Conservation (phyloP, 1,140 invertebrate genomes). For the Heliconius eleuchia region DNA sequence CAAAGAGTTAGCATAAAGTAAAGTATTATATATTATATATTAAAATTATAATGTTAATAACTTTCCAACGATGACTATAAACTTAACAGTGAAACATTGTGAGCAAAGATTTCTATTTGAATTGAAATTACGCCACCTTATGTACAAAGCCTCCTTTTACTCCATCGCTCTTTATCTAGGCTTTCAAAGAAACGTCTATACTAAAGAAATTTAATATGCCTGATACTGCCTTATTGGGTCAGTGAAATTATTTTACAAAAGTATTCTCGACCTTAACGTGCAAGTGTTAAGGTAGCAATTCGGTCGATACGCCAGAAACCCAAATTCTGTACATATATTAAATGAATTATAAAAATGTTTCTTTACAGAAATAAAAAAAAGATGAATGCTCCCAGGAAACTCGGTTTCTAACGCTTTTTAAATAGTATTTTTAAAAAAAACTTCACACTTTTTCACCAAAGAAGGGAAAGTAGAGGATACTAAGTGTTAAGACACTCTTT, state of each 20-base stretch:
- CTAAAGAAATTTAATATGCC: conserved; percentile 42
- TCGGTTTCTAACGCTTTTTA: no score
- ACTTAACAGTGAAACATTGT: background rate
- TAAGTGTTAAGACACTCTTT: no score
- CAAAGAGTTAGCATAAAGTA: no score
- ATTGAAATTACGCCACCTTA: conserved; percentile 21
- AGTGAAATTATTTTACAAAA: background rate
- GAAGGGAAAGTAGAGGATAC: no score
- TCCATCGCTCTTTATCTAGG: conserved; percentile 34
- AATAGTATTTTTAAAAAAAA: no score
- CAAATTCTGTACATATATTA: background rate
- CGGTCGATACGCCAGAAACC: background rate
- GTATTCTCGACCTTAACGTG: background rate
- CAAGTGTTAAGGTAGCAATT: background rate
- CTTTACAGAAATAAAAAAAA: background rate
- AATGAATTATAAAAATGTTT: background rate
- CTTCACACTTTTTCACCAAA: no score
- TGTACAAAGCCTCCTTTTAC: conserved; percentile 21
- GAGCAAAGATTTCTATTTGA: background rate
- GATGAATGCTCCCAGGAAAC: no score
- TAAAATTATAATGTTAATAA: background rate
- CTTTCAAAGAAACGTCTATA: conserved; percentile 36
- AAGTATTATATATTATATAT: no score
- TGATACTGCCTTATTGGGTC: conserved; percentile 36
- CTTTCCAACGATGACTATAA: background rate